Evolutionary conservation across 2,888 invertebrate genomes (phyloP), one percentile per base, ranked within the genome.

Genomic region (Craniophora ligustri): DNA sequence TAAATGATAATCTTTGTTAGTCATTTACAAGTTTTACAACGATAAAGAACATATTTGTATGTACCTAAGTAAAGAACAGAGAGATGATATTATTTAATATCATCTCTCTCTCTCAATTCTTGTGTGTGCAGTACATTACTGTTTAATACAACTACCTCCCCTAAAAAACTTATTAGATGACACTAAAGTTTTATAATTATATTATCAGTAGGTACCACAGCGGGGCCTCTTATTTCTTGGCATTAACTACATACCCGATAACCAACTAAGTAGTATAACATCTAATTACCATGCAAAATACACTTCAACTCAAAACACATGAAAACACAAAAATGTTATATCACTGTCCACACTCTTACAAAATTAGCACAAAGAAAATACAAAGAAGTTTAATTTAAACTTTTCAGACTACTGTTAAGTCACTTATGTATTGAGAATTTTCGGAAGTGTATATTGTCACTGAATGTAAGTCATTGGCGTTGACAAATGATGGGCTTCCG

Each of bases 211-310:
- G 11, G 32, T 8, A n/a, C 16, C 15, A 53, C 34, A 36, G 23
- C 15, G 49, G 11, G 32, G 18, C 10, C 35, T 46, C 40, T 46
- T 64, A 73, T 76, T 72, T 84, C 81, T 85, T 86, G 87, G 84
- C 87, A 89, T 86, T 87, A 86, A 84, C 79, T 74, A 82, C 82
- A 81, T 80, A 81, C 75, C 74, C 63, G 64, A 76, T 81, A 79
- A 75, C 54, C 36, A 76, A 73, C 62, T 78, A 80, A 79, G 78
- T 82, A 75, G 55, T 76, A 66, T 75, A 76, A 61, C 67, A 78
- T 74, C 72, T 82, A 80, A 85, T 89, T 86, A 85, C 80, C 74
- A 83, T 85, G 72, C 78, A 82, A 85, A 84, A 82, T 75, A 71
- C 72, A 78, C 75, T 70, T 57, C 63, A 76, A 73, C 68, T 75